phyloP scores from a whole-genome alignment of 2,113 vertebrate species.

The Sakesphorus luctuosus region DNA sequence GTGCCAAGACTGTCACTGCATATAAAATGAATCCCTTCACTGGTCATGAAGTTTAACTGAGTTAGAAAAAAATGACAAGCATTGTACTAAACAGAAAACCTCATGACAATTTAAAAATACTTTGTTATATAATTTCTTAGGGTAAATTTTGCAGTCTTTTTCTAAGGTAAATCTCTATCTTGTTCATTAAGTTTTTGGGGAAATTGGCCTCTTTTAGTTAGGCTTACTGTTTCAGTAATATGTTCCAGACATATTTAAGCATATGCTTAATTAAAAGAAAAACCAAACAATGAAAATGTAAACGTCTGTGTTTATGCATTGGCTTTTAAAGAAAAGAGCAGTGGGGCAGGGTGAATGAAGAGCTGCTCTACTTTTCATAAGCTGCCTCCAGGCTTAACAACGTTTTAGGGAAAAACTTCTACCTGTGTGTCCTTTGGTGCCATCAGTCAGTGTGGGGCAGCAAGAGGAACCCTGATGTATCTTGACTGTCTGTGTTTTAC shows the following conservation, averaged over 20 bases:
- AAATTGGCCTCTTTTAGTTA: not conserved
- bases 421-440: not conserved
- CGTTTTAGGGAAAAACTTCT: not conserved
- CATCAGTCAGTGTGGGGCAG: not conserved
- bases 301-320: not conserved
- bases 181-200: not conserved
- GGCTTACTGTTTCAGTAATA: not conserved
- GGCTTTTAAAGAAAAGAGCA: not conserved
- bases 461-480: not conserved
- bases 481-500: not conserved
- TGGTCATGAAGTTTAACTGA: constrained; percentile 8
- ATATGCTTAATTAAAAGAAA: not conserved
- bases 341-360: not conserved
- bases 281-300: not conserved
- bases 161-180: not conserved
- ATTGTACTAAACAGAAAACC: not conserved
- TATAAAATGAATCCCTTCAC: not conserved
- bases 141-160: not conserved
- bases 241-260: not conserved
- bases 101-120: not conserved
- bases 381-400: not conserved
- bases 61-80: constrained; percentile 14
- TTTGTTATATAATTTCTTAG: not conserved
- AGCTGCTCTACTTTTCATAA: not conserved
- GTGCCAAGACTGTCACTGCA: not conserved